Evolutionary conservation across 2,113 vertebrate genomes (phyloP).

Genomic region (Caloenas nicobarica): DNA sequence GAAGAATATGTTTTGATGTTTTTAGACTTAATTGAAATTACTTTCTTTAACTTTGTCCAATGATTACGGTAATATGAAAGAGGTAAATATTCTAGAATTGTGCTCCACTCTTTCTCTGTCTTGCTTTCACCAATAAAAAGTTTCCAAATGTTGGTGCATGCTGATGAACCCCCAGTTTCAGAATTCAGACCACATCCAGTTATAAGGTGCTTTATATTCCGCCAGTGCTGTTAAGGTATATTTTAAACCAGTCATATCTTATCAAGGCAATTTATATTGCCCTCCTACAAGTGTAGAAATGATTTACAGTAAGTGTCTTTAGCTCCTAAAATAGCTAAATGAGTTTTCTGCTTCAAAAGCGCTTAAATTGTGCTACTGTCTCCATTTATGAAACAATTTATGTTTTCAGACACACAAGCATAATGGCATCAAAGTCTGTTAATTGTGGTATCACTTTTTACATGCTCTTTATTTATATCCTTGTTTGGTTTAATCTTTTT

Average conservation of each 20-base stretch:
- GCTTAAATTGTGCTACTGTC: constrained; percentile 72
- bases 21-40: neutral
- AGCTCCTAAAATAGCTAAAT: constrained; percentile 78
- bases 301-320: constrained; percentile 75
- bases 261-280: constrained; percentile 76
- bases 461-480: constrained; percentile 60
- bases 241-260: constrained; percentile 76
- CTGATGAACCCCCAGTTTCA: neutral
- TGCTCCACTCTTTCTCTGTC: neutral
- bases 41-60: neutral
- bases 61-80: neutral
- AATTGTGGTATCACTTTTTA: constrained; percentile 59
- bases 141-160: neutral
- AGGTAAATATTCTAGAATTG: neutral
- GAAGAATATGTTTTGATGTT: neutral
- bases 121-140: neutral
- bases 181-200: constrained; percentile 51
- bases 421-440: constrained; percentile 71
- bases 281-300: constrained; percentile 69
- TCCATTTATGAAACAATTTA: constrained; percentile 66
- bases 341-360: constrained; percentile 76
- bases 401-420: constrained; percentile 49
- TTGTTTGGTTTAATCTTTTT: constrained; percentile 56
- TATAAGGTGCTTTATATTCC: constrained; percentile 69
- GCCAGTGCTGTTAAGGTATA: constrained; percentile 56